A percentile compares a stretch with the other conserved stretches of the same genome.
Evolutionary conservation across 2,113 vertebrate genomes (phyloP).

Genomic region (Rhombomys opimus): DNA sequence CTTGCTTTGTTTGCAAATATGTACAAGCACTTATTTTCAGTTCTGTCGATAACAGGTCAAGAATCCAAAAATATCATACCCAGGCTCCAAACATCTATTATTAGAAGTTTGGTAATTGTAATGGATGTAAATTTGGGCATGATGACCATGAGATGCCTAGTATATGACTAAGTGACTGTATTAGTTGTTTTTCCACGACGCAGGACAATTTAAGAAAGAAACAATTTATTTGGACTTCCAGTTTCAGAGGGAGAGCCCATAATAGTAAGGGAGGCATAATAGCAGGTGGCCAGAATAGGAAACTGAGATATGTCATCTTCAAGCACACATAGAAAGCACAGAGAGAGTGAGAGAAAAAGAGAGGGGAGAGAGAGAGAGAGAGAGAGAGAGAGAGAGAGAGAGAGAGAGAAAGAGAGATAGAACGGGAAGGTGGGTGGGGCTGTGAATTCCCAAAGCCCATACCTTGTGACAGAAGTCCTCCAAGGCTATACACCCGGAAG

Average conservation of each 20-base stretch:
- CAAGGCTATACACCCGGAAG: background rate
- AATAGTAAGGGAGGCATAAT: background rate
- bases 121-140: background rate
- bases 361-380: too few species aligned
- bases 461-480: background rate
- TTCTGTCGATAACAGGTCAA: background rate
- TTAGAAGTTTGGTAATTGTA: accelerated
- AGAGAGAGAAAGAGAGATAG: too few species aligned
- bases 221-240: background rate
- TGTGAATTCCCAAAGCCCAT: background rate
- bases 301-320: background rate
- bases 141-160: background rate
- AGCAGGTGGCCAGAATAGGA: background rate
- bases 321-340: background rate
- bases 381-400: too few species aligned
- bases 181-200: background rate
- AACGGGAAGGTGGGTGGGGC: background rate
- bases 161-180: background rate
- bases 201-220: background rate
- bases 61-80: background rate
- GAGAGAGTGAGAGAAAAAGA: too few species aligned
- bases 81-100: background rate
- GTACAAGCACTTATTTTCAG: background rate
- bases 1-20: background rate
- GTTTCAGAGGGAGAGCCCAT: background rate